These are phyloP conservation scores for Pogonomyrmex californicus DNA, from an alignment of 1,140 invertebrate genomes.

Conservation along the genomic window DNA sequence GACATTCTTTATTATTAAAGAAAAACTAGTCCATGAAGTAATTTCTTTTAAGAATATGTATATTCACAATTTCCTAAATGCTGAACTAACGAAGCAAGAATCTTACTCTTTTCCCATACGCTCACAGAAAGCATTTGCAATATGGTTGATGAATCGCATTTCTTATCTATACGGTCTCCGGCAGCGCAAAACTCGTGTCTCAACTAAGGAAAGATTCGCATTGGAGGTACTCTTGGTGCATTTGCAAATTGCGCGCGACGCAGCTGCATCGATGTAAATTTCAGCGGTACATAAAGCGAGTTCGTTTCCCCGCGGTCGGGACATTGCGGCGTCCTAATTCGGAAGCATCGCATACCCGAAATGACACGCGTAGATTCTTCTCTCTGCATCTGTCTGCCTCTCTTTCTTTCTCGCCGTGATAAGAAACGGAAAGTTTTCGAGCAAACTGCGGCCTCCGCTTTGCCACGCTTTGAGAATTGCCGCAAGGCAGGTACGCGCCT, in stretches of 20 bases:
- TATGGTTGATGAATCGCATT: constrained; percentile 34
- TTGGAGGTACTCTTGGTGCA: constrained; percentile 47
- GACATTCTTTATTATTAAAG: neutral
- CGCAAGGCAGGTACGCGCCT: constrained; percentile 27
- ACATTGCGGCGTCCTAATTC: constrained; percentile 49
- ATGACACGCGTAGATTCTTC: constrained; percentile 47
- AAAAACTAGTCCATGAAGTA: neutral
- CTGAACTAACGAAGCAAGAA: constrained; percentile 29
- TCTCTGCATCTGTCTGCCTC: neutral
- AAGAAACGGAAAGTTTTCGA: constrained; percentile 50
- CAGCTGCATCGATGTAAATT: constrained; percentile 63
- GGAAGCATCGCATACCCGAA: constrained; percentile 44
- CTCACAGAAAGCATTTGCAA: constrained; percentile 1
- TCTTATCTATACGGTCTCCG: constrained; percentile 23
- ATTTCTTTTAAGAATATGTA: neutral
- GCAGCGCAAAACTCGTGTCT: neutral
- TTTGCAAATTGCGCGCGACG: constrained; percentile 59
- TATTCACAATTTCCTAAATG: neutral
- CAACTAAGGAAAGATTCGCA: constrained; percentile 56
- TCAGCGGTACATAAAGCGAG: constrained; percentile 42
- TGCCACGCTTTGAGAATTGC: constrained; percentile 37
- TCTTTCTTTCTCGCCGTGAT: neutral
- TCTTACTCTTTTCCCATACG: neutral
- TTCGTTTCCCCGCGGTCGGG: constrained; percentile 12
- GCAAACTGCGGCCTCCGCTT: constrained; percentile 14